Percentiles rank a stretch among this genome's conserved stretches.
These are phyloP conservation scores for Virgularia gustaviana DNA, from an alignment of 92 coral and sea anemone species.

Conservation along the genomic window DNA sequence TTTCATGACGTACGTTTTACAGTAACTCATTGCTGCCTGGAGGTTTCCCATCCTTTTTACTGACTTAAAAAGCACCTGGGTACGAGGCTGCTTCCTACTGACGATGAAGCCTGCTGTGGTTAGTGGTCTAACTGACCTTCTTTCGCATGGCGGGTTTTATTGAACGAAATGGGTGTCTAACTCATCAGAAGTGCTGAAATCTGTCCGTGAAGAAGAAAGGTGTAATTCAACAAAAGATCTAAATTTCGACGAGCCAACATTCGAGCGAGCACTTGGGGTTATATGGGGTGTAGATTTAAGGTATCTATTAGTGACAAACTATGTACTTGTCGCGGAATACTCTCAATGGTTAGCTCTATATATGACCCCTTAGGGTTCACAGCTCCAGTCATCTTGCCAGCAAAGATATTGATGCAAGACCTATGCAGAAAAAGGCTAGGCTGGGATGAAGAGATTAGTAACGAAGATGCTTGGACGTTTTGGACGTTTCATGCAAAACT, in stretches of 20 bases:
- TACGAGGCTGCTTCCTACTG: neutral
- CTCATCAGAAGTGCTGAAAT: neutral
- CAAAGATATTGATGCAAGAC: too few relatives aligned
- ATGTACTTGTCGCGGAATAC: neutral
- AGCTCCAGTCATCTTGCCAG: too few relatives aligned
- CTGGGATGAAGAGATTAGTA: too few relatives aligned
- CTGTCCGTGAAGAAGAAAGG: neutral
- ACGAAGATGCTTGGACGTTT: neutral
- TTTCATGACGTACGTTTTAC: too few relatives aligned
- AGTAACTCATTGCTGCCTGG: too few relatives aligned
- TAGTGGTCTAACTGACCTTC: neutral
- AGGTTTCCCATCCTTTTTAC: too few relatives aligned
- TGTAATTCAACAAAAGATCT: neutral
- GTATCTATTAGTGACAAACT: neutral
- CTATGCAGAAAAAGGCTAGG: too few relatives aligned
- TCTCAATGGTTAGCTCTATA: neutral
- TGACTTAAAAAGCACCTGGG: too few relatives aligned
- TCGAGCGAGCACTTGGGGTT: neutral
- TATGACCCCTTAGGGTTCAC: neutral
- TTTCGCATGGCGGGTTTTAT: neutral
- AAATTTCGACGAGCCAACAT: neutral
- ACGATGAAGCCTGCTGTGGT: neutral
- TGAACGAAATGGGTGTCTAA: constrained; percentile 8
- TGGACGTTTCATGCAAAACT: too few relatives aligned
- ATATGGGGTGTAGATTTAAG: neutral